Base-by-base conservation (phyloP, 2,888 invertebrate genomes). In the Drosophila meridiana region DNA sequence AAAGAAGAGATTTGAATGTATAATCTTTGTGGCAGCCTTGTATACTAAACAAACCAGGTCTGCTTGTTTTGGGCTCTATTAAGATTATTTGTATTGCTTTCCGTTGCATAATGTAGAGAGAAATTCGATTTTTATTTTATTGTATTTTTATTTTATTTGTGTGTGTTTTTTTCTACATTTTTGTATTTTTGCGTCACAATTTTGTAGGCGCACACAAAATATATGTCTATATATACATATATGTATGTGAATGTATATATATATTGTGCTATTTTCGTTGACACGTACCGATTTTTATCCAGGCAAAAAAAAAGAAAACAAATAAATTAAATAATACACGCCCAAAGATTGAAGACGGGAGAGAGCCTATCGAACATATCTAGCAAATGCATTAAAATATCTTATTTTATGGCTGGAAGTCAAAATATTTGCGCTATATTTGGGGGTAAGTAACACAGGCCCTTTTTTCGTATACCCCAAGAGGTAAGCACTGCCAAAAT, bases 401-500 rank as follows among this genome's bases (percentile, higher is more conserved):
- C 65, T 26, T 50, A 36, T 45, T 9, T 26, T 30, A 60, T 43
- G 60, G 11, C 32, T 60, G 57, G 1, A 34, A 20, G 7, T 28
- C 43, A 38, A 61, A 42, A 36, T 20, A 20, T 20, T 20, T 20
- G 20, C 20, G 20, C 20, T 20, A 20, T 14, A 70, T 64, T 67
- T 9, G 11, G 8, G 50, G 82, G 85, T 80, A 84, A 87, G 80
- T 78, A 82, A 73, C 72, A 69, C 74, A 87, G 74, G 47, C 83
- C 87, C 73, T 69, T 64, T 68, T 68, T 66, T 50, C 14, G 50
- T 48, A 58, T 9, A 20, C 26, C 26, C 38, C 26, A 6, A 36
- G 36, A 26, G 36, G 11, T 26, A 45, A 8, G 8, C 42, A 11
- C 32, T 7, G 11, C 2, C 3, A 13, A 30, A 48, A 7, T 30